Base-by-base conservation (phyloP, 1,140 invertebrate species). In the Probaryconus sp. region DNA sequence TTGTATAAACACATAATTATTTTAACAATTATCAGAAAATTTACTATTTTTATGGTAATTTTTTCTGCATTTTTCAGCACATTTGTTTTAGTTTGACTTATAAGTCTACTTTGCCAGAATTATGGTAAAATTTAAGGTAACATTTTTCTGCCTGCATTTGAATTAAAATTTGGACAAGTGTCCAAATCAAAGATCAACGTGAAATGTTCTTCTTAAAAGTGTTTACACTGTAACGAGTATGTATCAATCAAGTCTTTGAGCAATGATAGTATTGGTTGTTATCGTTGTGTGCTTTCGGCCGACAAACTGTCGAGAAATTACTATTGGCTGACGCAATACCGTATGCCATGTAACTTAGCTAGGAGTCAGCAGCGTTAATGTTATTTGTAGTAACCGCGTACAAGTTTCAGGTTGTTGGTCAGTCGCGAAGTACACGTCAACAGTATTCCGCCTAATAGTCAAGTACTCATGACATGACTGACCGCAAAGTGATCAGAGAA, bases 401-500 rank as follows among this genome's bases (percentile, higher is more conserved):
- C 48, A 81, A 84, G 75, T 84, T 85, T 79, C 73, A 65, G 61
- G 28, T 68, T 79, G 72, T 55, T 70, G 42, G 43, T 60, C 68
- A 72, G 61, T 76, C 56, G 77, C 81, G 83, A 83, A 81, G 79
- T 76, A 68, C 38, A 60, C 43, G 65, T 56, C 10, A 61, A 75
- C 64, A 72, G 64, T 13, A 51, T 78, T 68, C 70, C 78, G 45
- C 71, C 82, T 83, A 84, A 84, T 83, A 81, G 82, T 83, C 80
- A 84, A 84, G 81, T 84, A 82, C 73, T 58, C 63, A 76, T 77
- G 77, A 81, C 77, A 78, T 70, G 75, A 42, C 56, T 71, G 70
- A 83, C 82, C 82, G 71, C 82, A 84, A 83, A 84, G 82, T 83
- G 82, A 83, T 84, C 80, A 76, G 75, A 45, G 55, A 69, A 73